phyloP scores from a whole-genome alignment of 2,888 invertebrate species.

The Lepidonotus clava region DNA sequence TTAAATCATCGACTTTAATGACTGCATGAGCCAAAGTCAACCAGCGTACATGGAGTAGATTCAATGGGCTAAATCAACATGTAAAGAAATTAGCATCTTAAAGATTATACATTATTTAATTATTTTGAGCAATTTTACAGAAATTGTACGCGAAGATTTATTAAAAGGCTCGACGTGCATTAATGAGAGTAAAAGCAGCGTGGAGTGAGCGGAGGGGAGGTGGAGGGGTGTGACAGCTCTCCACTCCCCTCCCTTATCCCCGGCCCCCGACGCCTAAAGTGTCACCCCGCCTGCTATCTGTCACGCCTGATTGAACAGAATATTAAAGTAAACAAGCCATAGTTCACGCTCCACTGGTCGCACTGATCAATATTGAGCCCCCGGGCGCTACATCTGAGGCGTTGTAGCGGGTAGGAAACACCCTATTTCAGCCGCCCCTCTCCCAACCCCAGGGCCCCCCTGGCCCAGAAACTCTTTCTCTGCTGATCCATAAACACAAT shows the following conservation, averaged over 20 bases:
- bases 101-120: no score
- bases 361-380: conserved; percentile 44
- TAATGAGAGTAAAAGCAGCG: not conserved
- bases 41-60: no score
- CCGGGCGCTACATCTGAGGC: not conserved
- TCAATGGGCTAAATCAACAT: no score
- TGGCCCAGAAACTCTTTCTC: not conserved
- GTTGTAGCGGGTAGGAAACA: conserved; percentile 18
- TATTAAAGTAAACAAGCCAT: conserved; percentile 42
- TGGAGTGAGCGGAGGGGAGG: not conserved
- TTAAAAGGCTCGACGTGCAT: not conserved
- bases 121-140: no score
- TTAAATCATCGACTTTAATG: no score
- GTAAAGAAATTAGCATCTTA: no score
- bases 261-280: not conserved
- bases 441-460: conserved; percentile 11
- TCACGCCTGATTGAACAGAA: conserved; percentile 1
- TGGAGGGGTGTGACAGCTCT: not conserved
- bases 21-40: no score
- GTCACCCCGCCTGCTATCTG: conserved; percentile 18
- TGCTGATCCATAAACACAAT: no score
- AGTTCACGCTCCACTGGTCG: not conserved
- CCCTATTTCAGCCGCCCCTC: not conserved
- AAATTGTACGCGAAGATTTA: not conserved
- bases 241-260: not conserved